Base-by-base conservation (phyloP, 2,888 invertebrate genomes). In the Orchestes rusci region DNA sequence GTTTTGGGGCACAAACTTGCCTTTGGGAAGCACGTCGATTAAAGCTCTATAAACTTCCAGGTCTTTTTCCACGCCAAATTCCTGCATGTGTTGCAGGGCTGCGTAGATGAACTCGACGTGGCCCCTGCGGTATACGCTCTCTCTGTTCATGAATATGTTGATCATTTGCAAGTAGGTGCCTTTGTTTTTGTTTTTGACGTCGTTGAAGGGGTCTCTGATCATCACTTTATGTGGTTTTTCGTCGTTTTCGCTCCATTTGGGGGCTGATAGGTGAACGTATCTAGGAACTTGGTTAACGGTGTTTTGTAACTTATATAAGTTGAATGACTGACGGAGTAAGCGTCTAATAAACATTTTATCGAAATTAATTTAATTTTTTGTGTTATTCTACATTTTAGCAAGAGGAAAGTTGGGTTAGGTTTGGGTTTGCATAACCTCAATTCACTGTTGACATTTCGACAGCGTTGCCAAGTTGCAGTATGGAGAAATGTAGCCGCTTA, bases 51-150 rank as follows among this genome's bases (percentile, higher is more conserved):
- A 96, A 0, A 81, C 82, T 59, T 87, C 84, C 13, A 91, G 60
- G 64, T 92, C 95, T 62, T 84, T 82, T 41, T 91, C 79, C 0
- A 95, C 91, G 1, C 87, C 88, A 68, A 87, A 96, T 43, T 84
- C 84, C 53, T 88, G 79, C 89, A 99, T 89, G 60, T 85, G 78
- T 42, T 80, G 80, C 50, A 97, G 67, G 0, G 95, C 94, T 0
- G 88, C 80, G 63, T 89, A 84, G 56, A 99, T 91, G 68, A 99
- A 99, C 60, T 95, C 93, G 0, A 93, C 90, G 65, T 94, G 91
- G 31, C 92, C 93, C 46, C 87, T 73, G 50, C 87, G 74, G 57
- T 82, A 77, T 0, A 73, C 73, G 34, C 55, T 36, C 55, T 82
- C 82, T 30, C 77, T 73, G 18, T 73, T 73, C 56, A 80, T 73